Evolutionary conservation across 2,797 vertebrate species (phyloP).

Genomic region (Clarias fuscus): DNA sequence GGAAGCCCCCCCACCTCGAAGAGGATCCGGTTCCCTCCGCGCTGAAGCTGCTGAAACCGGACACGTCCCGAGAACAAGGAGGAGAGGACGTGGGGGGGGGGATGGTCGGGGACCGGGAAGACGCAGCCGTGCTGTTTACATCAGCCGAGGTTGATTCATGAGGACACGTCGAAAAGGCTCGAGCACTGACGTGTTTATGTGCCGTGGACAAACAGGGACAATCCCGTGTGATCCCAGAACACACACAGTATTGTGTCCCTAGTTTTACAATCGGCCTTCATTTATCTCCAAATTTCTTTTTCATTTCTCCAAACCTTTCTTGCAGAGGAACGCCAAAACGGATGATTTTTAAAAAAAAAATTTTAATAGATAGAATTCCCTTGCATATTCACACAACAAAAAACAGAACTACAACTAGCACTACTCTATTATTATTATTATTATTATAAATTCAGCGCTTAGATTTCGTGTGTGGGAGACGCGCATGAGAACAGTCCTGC

Average conservation of each 20-base stretch:
- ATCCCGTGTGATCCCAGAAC: too few species aligned
- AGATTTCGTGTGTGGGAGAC: neutral
- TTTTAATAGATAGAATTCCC: too few species aligned
- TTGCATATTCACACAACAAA: too few species aligned
- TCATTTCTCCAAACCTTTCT: neutral
- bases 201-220: too few species aligned
- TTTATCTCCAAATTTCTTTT: neutral
- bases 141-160: neutral
- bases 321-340: neutral
- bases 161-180: neutral
- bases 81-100: neutral
- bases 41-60: constrained; percentile 9
- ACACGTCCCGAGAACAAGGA: neutral
- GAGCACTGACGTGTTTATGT: too few species aligned
- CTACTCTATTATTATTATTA: too few species aligned
- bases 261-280: too few species aligned
- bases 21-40: constrained; percentile 24
- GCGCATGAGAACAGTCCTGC: neutral
- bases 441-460: too few species aligned
- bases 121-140: neutral
- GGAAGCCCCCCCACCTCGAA: neutral
- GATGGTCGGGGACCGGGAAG: neutral
- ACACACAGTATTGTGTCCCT: too few species aligned
- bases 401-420: too few species aligned
- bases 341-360: too few species aligned